A percentile compares a stretch with the other conserved stretches of the same genome.
phyloP scores from a whole-genome alignment of 2,797 vertebrate species.

The Dryobates pubescens region DNA sequence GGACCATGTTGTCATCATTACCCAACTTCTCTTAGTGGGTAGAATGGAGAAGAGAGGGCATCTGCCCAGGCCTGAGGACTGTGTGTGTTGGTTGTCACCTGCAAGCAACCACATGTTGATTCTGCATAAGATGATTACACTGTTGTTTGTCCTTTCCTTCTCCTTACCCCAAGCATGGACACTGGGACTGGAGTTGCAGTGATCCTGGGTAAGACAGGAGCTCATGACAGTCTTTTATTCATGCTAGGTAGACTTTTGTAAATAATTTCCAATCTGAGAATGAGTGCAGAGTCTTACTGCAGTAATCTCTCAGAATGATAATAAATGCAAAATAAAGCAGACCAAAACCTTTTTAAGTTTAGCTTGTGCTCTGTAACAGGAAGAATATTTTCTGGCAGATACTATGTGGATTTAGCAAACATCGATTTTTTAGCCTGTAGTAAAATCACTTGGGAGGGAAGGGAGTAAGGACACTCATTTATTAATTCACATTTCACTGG shows the following conservation, averaged over 20 bases:
- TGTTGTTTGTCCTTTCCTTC: neutral
- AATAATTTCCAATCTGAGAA: neutral
- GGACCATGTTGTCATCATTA: neutral
- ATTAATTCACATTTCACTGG: neutral
- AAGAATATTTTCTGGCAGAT: neutral
- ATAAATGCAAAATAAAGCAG: neutral
- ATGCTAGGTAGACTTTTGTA: neutral
- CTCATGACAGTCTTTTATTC: neutral
- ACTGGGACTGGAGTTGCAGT: neutral
- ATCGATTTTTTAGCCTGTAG: neutral
- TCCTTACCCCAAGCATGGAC: neutral
- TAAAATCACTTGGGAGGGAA: neutral
- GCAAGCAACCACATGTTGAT: neutral
- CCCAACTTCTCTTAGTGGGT: neutral
- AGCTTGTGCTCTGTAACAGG: neutral
- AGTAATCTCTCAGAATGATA: neutral
- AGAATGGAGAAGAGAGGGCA: neutral
- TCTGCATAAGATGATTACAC: neutral
- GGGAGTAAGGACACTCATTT: rapidly evolving
- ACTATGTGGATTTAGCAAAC: neutral
- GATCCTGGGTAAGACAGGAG: neutral
- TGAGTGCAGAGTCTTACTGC: neutral
- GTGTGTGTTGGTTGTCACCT: neutral
- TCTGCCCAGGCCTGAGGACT: neutral
- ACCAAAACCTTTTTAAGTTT: neutral